A percentile compares a stretch with the other conserved stretches of the same genome.
Conservation (phyloP, 92 coral and sea anemone species). For the Phenganax marumi region DNA sequence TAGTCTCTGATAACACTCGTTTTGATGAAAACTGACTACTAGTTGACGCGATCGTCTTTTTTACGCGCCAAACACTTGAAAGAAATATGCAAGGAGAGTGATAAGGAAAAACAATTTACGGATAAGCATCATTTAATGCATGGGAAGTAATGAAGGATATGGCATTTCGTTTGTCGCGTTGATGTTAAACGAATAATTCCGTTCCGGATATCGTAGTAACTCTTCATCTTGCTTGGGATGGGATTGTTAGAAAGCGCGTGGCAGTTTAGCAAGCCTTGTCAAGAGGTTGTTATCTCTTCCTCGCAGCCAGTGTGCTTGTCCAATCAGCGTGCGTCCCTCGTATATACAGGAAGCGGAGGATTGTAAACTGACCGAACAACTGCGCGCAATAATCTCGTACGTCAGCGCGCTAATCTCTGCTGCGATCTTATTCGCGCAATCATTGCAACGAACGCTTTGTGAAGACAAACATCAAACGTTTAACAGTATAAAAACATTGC, state of each 20-base stretch:
- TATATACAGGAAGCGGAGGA: constrained; percentile 29
- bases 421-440: constrained; percentile 22
- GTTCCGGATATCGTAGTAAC: neutral
- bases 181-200: neutral
- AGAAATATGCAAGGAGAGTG: constrained; percentile 6
- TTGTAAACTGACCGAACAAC: constrained; percentile 29
- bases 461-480: constrained; percentile 8
- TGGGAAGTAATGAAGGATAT: neutral
- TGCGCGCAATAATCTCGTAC: constrained; percentile 31
- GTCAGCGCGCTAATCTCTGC: constrained; percentile 28
- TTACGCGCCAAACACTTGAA: constrained; percentile 11
- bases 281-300: constrained; percentile 40
- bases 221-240: neutral
- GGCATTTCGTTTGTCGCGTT: constrained; percentile 1
- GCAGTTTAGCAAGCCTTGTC: constrained; percentile 38
- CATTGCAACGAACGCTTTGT: constrained; percentile 6
- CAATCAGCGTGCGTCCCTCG: constrained; percentile 24
- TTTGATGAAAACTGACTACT: constrained; percentile 19
- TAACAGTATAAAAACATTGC: constrained; percentile 12
- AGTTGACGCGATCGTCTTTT: neutral
- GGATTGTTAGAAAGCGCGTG: constrained; percentile 25
- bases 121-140: constrained; percentile 5
- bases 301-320: constrained; percentile 32
- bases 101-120: neutral
- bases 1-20: constrained; percentile 11